These are phyloP conservation scores for Glyphotaelius pellucidus DNA, from an alignment of 2,888 invertebrate genomes.

Conservation along the genomic window DNA sequence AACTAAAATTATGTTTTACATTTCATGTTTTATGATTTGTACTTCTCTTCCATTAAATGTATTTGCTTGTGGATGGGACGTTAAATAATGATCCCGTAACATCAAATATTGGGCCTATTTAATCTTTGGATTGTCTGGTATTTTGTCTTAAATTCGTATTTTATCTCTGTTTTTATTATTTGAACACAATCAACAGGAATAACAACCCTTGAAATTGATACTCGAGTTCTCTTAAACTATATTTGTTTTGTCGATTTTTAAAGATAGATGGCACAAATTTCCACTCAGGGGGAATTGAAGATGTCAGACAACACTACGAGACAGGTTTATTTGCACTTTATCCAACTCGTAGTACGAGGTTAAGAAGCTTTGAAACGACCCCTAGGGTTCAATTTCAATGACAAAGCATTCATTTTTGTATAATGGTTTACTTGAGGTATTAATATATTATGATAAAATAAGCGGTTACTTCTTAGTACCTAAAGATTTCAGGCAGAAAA, in stretches of 20 bases:
- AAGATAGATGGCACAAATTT: neutral
- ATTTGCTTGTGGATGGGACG: neutral
- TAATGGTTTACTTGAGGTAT: no score
- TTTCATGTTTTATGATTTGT: no score
- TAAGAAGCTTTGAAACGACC: no score
- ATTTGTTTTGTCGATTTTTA: neutral
- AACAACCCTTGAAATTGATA: constrained; percentile 14
- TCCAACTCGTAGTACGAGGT: no score
- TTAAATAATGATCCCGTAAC: neutral
- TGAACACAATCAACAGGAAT: neutral
- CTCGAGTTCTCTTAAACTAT: neutral
- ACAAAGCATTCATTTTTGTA: no score
- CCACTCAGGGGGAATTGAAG: neutral
- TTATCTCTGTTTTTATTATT: neutral
- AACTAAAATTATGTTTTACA: no score
- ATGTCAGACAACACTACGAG: neutral
- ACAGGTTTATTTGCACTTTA: neutral
- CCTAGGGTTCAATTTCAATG: no score
- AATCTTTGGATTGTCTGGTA: neutral
- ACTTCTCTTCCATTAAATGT: no score
- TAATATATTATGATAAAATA: no score
- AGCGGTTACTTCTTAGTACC: no score
- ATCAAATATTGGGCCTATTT: neutral
- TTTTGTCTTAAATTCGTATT: neutral
- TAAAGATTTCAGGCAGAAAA: no score